Evolutionary conservation across 2,797 vertebrate species (phyloP).

Genomic region (Remorina albescens): DNA sequence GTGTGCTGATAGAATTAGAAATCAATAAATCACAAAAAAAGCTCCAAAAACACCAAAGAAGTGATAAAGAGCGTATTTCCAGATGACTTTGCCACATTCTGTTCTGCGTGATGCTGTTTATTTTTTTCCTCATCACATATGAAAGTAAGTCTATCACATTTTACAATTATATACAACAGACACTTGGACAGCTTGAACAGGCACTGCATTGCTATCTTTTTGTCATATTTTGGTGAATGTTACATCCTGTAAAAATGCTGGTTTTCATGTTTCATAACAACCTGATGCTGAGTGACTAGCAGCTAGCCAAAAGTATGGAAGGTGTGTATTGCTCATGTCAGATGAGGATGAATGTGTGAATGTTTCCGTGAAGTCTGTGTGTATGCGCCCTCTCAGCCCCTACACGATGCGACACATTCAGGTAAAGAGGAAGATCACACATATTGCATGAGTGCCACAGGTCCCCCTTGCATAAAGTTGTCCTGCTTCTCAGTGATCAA

Average conservation of each 20-base stretch:
- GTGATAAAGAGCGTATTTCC: slow-evolving; percentile 78
- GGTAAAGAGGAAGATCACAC: slow-evolving; percentile 88
- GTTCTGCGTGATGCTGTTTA: slow-evolving; percentile 81
- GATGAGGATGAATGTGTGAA: slow-evolving; percentile 88
- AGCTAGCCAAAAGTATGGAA: slow-evolving; percentile 87
- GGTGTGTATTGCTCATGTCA: slow-evolving; percentile 82
- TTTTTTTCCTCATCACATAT: slow-evolving; percentile 82
- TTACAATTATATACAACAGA: slow-evolving; percentile 92
- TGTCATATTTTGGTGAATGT: slow-evolving; percentile 83
- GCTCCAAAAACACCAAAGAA: slow-evolving; percentile 57
- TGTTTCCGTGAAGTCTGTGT: slow-evolving; percentile 81
- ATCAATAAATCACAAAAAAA: slow-evolving; percentile 87
- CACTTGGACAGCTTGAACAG: slow-evolving; percentile 98
- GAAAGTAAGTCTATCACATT: slow-evolving; percentile 90
- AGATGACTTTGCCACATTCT: slow-evolving; percentile 91
- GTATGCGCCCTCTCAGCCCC: slow-evolving; percentile 84
- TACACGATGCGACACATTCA: slow-evolving; percentile 89
- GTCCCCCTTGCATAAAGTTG: slow-evolving; percentile 85
- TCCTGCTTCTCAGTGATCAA: slow-evolving; percentile 64
- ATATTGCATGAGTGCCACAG: slow-evolving; percentile 93
- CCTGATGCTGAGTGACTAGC: slow-evolving; percentile 88
- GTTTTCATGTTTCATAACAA: slow-evolving; percentile 92
- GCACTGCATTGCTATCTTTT: slow-evolving; percentile 95
- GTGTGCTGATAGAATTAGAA: slow-evolving; percentile 88
- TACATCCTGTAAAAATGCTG: slow-evolving; percentile 86